Evolutionary conservation across 2,797 vertebrate genomes (phyloP), one percentile per base, ranked within the genome.

Genomic region (Acanthurus tractus): DNA sequence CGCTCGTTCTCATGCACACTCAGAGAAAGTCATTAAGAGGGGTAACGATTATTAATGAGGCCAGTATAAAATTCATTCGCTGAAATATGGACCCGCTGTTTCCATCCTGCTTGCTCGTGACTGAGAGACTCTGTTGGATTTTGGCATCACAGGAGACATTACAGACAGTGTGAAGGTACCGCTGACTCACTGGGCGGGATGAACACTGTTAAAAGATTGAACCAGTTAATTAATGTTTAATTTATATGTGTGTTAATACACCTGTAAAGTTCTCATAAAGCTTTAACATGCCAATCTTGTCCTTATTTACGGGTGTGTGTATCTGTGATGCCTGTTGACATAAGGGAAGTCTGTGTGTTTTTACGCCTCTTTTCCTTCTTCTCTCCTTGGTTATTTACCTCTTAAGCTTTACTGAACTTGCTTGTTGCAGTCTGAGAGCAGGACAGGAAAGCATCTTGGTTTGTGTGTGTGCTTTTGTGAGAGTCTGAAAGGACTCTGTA

Each of bases 21-120:
- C 74, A 58, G 29, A 78, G 53, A 84, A 85, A 88, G 88, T 86
- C 87, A 84, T 94, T 92, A 91, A 70, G 85, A 56, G 34, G 56
- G 74, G 50, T 87, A 90, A 90, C 23, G 81, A 88, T 90, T 90
- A 92, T 92, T 89, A 89, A 94, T 89, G 90, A 90, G 75, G 65
- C 75, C 70, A 48, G 76, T 61, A 71, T 79, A 53, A 78, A 82
- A 85, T 78, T 79, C 45, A 73, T 52, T 45, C 5, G 0, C 53
- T 89, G 85, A 89, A 88, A 86, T 86, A 83, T 86, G 74, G 65
- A 74, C 63, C 73, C 81, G 79, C 82, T 84, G 71, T 82, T 89
- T 85, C 48, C 74, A 29, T 64, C 34, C 66, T 70, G 57, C 38
- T 14, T 74, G 48, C 42, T 63, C 54, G 55, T 38, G 63, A 82